Evolutionary conservation across 2,797 vertebrate species (phyloP).

Genomic region (Triplophysa bombifrons): DNA sequence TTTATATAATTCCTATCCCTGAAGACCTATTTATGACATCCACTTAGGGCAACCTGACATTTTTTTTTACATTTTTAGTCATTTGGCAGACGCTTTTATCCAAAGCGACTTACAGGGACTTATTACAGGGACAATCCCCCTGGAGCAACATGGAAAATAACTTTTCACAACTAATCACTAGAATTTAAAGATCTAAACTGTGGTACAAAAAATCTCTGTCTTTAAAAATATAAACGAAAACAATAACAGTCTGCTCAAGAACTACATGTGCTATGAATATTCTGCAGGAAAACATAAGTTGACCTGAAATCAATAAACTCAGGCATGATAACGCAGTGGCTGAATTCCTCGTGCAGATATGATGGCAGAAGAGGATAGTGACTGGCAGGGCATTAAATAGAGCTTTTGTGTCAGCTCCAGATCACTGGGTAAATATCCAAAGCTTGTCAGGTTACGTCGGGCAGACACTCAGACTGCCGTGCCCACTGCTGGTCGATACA

Average conservation of each 20-base stretch:
- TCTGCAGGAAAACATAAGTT: constrained; percentile 13
- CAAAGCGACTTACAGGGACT: too few relatives aligned
- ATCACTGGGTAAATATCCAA: constrained; percentile 69
- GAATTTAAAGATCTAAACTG: neutral
- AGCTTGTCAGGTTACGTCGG: constrained; percentile 72
- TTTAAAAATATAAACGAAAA: too few relatives aligned
- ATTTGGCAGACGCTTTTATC: too few relatives aligned
- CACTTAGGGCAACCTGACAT: neutral
- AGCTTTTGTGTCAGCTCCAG: constrained; percentile 72
- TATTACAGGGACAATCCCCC: too few relatives aligned
- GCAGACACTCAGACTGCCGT: constrained; percentile 74
- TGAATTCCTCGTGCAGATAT: constrained; percentile 57
- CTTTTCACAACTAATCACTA: neutral
- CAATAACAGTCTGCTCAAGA: neutral
- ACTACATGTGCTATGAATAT: neutral
- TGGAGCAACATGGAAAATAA: too few relatives aligned
- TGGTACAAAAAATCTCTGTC: neutral
- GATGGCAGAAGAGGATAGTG: constrained; percentile 66
- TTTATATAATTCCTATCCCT: too few relatives aligned
- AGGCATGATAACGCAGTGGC: constrained; percentile 15
- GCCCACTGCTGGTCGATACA: constrained; percentile 70
- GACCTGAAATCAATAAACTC: constrained; percentile 22
- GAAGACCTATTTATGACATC: neutral
- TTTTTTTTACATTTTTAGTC: too few relatives aligned
- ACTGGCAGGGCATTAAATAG: constrained; percentile 74